Percentiles rank a stretch among this genome's conserved stretches.
Conservation (phyloP, 2,113 vertebrate genomes). For the Pygoscelis antarcticus region DNA sequence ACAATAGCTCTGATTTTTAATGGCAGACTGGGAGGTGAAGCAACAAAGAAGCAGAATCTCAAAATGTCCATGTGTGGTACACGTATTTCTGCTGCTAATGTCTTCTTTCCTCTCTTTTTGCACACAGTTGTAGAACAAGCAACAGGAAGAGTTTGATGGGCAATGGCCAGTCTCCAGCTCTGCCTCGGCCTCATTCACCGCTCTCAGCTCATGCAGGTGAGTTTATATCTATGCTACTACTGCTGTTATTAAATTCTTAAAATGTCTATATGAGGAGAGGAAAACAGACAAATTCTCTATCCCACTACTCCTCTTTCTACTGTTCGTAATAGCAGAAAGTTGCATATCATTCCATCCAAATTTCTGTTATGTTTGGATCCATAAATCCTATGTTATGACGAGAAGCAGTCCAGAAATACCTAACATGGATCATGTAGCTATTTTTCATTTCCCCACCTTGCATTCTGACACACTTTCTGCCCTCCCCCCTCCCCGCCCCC, state of each 20-base stretch:
- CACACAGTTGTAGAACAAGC: conserved; percentile 91
- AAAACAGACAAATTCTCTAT: neutral
- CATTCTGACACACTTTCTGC: neutral
- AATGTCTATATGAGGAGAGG: neutral
- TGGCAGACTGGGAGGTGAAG: neutral
- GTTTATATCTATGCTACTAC: neutral
- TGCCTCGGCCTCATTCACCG: conserved; percentile 93
- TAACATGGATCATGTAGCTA: fast-evolving
- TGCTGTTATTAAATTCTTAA: neutral
- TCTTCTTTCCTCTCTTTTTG: neutral
- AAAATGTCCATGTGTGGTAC: neutral
- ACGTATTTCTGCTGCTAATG: neutral
- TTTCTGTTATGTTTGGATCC: neutral
- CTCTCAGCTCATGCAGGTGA: conserved; percentile 94
- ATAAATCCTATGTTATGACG: neutral
- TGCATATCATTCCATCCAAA: neutral
- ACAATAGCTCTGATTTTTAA: conserved; percentile 1
- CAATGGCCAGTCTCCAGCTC: conserved; percentile 88
- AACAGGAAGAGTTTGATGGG: conserved; percentile 96
- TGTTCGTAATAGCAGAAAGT: neutral
- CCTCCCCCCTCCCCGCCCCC: fast-evolving
- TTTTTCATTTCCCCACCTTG: neutral
- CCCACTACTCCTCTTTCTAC: neutral
- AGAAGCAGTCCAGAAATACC: neutral
- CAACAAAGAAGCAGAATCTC: neutral